A percentile compares a stretch with the other conserved stretches of the same genome.
phyloP scores from a whole-genome alignment of 35 echinoderm and acorn worm species.

The Heliocidaris tuberculata region DNA sequence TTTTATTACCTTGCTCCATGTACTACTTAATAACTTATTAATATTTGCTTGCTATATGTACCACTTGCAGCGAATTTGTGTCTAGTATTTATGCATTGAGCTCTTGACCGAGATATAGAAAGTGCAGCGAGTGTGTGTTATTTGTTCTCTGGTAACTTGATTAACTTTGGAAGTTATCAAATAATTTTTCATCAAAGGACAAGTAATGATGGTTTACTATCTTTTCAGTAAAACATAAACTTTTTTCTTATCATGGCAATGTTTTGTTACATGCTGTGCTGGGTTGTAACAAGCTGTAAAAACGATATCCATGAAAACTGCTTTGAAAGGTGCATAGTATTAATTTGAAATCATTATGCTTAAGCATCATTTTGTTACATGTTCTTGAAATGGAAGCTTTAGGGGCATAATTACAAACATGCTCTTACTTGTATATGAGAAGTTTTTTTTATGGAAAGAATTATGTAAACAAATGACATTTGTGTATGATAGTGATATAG shows the following conservation, averaged over 20 bases:
- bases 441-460: background rate
- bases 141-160: background rate
- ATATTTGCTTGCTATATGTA: background rate
- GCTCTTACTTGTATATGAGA: background rate
- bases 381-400: background rate
- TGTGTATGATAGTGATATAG: constrained; percentile 6
- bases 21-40: background rate
- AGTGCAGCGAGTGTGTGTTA: background rate
- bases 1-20: background rate
- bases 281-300: background rate
- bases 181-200: background rate
- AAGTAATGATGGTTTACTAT: background rate
- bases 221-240: background rate
- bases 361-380: background rate
- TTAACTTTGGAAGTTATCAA: background rate
- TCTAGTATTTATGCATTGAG: background rate
- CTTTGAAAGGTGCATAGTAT: background rate
- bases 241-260: background rate
- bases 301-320: background rate
- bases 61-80: background rate
- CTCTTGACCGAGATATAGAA: background rate
- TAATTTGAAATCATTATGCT: background rate
- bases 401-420: background rate
- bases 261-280: background rate
- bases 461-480: background rate